These are phyloP conservation scores for Cosmorhoe ocellata DNA, from an alignment of 2,888 invertebrate genomes.

Conservation along the genomic window DNA sequence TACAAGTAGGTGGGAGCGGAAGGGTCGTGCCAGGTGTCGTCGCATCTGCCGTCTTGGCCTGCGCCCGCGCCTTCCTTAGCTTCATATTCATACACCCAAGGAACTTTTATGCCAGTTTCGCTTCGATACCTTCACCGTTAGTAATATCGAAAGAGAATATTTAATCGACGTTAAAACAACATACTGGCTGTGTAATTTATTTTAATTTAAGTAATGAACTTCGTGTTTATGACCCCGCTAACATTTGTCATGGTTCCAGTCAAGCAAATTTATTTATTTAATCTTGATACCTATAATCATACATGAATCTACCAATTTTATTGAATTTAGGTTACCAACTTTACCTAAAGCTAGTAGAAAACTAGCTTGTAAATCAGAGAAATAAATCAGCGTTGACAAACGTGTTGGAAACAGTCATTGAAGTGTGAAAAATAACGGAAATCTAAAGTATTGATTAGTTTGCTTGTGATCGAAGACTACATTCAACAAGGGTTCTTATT, in stretches of 20 bases:
- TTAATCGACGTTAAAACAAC: constrained; percentile 9
- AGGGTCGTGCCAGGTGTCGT: constrained; percentile 79
- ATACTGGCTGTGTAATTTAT: constrained; percentile 7
- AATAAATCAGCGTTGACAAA: too few species aligned
- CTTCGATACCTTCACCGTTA: constrained; percentile 65
- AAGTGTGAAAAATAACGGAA: constrained; percentile 43
- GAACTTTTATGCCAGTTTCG: constrained; percentile 58
- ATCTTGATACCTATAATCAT: too few species aligned
- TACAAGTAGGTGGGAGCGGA: constrained; percentile 55
- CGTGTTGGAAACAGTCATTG: constrained; percentile 21
- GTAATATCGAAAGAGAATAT: constrained; percentile 30
- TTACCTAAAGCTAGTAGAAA: too few species aligned
- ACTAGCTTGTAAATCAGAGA: too few species aligned
- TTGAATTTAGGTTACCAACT: too few species aligned
- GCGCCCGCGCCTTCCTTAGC: constrained; percentile 36
- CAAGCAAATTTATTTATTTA: too few species aligned
- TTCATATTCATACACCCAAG: constrained; percentile 59
- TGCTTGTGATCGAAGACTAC: constrained; percentile 52
- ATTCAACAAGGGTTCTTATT: constrained; percentile 52
- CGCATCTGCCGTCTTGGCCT: constrained; percentile 77
- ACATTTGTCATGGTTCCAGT: neutral
- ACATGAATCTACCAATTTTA: too few species aligned
- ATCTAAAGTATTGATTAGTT: constrained; percentile 55
- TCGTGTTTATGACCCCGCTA: neutral
- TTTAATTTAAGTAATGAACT: constrained; percentile 1